phyloP scores from a whole-genome alignment of 2,113 vertebrate genomes.

The Astatotilapia flaviijosephi region DNA sequence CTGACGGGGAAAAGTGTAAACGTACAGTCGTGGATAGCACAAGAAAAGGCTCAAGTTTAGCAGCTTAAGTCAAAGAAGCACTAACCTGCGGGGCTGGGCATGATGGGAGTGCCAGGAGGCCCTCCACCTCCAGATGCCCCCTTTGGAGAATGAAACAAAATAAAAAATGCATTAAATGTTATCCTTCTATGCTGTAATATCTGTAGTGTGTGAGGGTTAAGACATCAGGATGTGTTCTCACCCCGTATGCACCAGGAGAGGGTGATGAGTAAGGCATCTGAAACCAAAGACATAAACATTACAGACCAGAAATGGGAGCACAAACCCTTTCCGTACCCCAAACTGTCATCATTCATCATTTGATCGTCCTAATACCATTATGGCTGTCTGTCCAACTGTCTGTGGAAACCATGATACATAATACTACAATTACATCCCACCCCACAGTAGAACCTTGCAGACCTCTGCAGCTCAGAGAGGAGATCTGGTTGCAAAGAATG shows the following conservation, averaged over 20 bases:
- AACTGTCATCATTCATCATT: slow-evolving; percentile 52
- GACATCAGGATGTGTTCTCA: slow-evolving; percentile 64
- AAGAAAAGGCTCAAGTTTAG: not conserved
- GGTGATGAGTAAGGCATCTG: slow-evolving; percentile 98
- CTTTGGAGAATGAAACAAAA: slow-evolving; percentile 61
- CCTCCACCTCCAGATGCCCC: slow-evolving; percentile 94
- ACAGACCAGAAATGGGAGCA: slow-evolving; percentile 27
- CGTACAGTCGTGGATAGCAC: not conserved
- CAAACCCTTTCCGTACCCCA: slow-evolving; percentile 23
- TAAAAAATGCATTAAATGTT: not conserved
- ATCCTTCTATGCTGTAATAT: not conserved
- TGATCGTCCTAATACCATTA: slow-evolving; percentile 50
- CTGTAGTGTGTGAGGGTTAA: not conserved
- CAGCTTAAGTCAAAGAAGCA: not conserved
- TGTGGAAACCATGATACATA: slow-evolving; percentile 56
- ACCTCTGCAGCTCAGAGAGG: not conserved
- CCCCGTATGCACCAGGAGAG: slow-evolving; percentile 96
- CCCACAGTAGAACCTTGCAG: slow-evolving; percentile 17
- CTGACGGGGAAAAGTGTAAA: slow-evolving; percentile 57
- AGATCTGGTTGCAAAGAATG: slow-evolving; percentile 40
- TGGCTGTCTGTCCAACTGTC: slow-evolving; percentile 28
- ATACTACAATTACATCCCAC: slow-evolving; percentile 59
- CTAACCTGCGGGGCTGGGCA: slow-evolving; percentile 97
- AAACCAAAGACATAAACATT: slow-evolving; percentile 54
- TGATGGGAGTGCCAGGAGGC: slow-evolving; percentile 96